phyloP scores from a whole-genome alignment of 2,888 invertebrate species.

The Therioaphis trifolii region DNA sequence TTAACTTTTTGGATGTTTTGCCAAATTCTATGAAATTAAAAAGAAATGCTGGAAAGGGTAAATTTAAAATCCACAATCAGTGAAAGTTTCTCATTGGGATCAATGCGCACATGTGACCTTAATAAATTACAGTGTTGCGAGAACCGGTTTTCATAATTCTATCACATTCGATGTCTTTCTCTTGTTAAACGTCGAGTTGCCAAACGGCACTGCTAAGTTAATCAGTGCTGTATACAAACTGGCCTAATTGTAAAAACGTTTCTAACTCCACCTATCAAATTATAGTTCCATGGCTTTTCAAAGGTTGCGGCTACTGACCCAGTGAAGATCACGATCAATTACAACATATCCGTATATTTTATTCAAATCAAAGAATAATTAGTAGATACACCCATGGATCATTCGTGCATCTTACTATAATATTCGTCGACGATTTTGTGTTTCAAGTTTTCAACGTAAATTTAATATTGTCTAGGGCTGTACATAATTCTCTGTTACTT shows the following conservation, averaged over 20 bases:
- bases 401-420: too few species aligned
- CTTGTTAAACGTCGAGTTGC: constrained; percentile 53
- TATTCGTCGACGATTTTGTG: too few species aligned
- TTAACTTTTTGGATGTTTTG: constrained; percentile 24
- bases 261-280: constrained; percentile 35
- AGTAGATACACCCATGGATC: too few species aligned
- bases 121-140: constrained; percentile 57
- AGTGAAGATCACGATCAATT: constrained; percentile 44
- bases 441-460: too few species aligned
- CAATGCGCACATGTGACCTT: constrained; percentile 61
- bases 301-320: constrained; percentile 35
- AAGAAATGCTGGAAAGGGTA: constrained; percentile 1
- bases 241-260: constrained; percentile 49
- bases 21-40: constrained; percentile 16
- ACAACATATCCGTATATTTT: constrained; percentile 2
- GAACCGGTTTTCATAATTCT: constrained; percentile 53
- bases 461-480: too few species aligned
- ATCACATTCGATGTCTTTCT: constrained; percentile 50
- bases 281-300: not conserved
- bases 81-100: constrained; percentile 60
- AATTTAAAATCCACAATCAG: constrained; percentile 51
- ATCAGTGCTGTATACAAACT: constrained; percentile 38
- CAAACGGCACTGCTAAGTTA: constrained; percentile 58
- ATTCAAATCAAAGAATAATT: not conserved
- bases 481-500: too few species aligned